These are phyloP conservation scores for Misgurnus mizolepis DNA, from an alignment of 2,113 vertebrate species.

Conservation along the genomic window DNA sequence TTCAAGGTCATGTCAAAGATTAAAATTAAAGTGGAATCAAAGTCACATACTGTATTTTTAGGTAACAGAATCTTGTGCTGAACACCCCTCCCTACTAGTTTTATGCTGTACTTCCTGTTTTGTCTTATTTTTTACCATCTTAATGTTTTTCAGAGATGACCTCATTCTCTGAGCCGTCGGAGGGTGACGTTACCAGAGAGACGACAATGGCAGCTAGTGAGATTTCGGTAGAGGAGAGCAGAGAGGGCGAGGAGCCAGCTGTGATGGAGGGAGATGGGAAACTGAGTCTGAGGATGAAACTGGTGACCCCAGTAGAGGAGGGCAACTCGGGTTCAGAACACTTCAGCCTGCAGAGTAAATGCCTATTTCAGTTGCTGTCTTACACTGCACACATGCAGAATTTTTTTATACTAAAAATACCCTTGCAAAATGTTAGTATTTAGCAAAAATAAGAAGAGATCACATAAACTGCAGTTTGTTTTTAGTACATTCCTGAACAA, in stretches of 20 bases:
- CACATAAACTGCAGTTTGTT: too few species aligned
- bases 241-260: constrained; percentile 53
- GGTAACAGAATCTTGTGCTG: not conserved
- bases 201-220: constrained; percentile 76
- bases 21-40: too few species aligned
- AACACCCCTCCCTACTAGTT: not conserved
- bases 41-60: not conserved
- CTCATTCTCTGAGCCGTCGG: constrained; percentile 77
- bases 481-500: too few species aligned
- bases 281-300: constrained; percentile 88
- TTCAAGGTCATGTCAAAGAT: too few species aligned
- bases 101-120: not conserved
- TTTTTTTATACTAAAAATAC: not conserved
- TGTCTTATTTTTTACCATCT: not conserved
- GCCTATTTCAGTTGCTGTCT: not conserved
- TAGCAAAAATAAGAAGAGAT: too few species aligned
- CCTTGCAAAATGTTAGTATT: too few species aligned
- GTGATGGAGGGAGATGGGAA: constrained; percentile 74
- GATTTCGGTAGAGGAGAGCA: constrained; percentile 69
- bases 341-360: constrained; percentile 95
- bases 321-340: constrained; percentile 80
- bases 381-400: not conserved
- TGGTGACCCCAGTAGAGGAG: constrained; percentile 86
- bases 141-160: constrained; percentile 74
- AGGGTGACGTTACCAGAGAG: constrained; percentile 74